Evolutionary conservation across 2,888 invertebrate genomes (phyloP).

Genomic region (Drosophila aldrichi): DNA sequence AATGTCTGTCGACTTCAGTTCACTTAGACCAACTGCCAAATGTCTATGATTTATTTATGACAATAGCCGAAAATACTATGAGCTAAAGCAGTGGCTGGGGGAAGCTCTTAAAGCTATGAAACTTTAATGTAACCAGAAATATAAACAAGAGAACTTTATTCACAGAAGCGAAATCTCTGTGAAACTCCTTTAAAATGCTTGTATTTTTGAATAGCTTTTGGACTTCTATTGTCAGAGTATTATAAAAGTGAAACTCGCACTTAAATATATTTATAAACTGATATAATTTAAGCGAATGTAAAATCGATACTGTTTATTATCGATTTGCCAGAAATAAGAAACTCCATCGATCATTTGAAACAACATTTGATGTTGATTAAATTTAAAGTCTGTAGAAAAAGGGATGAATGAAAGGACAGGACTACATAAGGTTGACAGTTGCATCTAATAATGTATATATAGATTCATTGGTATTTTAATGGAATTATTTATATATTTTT

Average conservation of each 20-base stretch:
- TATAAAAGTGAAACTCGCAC: background rate
- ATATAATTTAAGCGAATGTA: background rate
- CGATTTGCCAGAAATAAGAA: background rate
- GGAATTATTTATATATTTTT: too few relatives aligned
- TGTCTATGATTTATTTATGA: constrained; percentile 30
- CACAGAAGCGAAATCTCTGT: background rate
- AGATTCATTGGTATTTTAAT: too few relatives aligned
- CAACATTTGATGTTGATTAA: background rate
- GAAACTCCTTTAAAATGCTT: background rate
- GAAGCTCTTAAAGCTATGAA: background rate
- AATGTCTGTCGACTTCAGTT: constrained; percentile 15
- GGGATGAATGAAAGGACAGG: background rate
- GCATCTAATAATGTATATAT: background rate
- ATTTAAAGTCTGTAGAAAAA: background rate
- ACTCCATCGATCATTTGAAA: background rate
- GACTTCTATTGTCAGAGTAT: background rate
- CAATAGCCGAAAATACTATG: constrained; percentile 1
- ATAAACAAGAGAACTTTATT: background rate
- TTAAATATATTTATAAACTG: background rate
- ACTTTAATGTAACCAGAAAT: background rate
- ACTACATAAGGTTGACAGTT: background rate
- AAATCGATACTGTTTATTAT: background rate
- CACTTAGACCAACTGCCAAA: background rate
- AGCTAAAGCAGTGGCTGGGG: background rate
- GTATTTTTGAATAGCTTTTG: background rate